phyloP scores from a whole-genome alignment of 64 coral and sea anemone genomes.

The Anthopleura sola region DNA sequence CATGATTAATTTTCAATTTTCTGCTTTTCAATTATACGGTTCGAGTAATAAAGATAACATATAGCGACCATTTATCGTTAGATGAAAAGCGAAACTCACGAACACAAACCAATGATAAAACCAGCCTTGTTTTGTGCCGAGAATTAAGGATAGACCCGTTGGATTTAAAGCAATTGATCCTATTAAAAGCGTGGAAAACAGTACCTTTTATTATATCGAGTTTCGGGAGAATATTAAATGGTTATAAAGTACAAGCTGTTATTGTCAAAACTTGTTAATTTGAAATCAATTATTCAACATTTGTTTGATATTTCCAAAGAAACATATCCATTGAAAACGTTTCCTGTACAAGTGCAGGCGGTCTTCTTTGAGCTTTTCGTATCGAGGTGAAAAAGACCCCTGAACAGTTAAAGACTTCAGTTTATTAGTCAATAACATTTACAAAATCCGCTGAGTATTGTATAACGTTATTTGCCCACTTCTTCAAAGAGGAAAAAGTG shows the following conservation, averaged over 20 bases:
- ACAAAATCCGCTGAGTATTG: not conserved
- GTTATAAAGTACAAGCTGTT: not conserved
- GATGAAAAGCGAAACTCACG: not conserved
- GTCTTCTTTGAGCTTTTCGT: not conserved
- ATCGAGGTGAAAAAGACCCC: not conserved
- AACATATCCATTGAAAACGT: not conserved
- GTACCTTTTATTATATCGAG: not conserved
- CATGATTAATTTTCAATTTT: constrained; percentile 2
- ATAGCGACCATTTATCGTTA: not conserved
- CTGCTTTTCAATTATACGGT: not conserved
- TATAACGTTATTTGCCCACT: not conserved
- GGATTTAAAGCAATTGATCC: not conserved
- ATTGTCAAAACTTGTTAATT: not conserved
- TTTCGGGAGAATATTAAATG: not conserved
- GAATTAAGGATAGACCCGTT: not conserved
- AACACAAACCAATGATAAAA: not conserved
- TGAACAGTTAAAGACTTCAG: not conserved
- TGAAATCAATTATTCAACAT: not conserved
- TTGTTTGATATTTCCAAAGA: not conserved
- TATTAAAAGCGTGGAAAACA: not conserved
- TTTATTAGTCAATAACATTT: not conserved
- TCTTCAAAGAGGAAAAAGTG: not conserved
- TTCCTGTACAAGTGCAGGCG: not conserved
- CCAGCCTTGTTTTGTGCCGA: not conserved
- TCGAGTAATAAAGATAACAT: not conserved